Percentiles rank a stretch among this genome's conserved stretches.
Evolutionary conservation across 2,888 invertebrate genomes (phyloP).

Genomic region (Melieria omissa): DNA sequence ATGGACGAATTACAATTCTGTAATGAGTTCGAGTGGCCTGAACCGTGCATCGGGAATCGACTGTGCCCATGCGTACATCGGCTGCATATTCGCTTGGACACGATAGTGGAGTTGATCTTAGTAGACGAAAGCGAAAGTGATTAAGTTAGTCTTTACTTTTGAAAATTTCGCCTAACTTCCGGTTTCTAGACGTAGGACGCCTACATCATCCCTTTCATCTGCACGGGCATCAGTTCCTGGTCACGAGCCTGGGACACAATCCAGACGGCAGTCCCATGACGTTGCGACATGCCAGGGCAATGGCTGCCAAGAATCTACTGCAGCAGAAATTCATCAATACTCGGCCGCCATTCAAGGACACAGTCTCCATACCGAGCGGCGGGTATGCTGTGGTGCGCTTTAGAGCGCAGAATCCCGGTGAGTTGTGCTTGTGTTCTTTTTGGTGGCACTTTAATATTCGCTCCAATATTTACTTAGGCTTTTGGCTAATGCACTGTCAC

Average conservation of each 20-base stretch:
- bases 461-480: constrained; percentile 44
- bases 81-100: constrained; percentile 49
- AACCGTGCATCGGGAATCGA: constrained; percentile 42
- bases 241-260: constrained; percentile 53
- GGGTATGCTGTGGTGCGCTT: constrained; percentile 59
- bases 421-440: neutral
- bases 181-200: constrained; percentile 50
- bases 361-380: constrained; percentile 57
- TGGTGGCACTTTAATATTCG: neutral
- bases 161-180: neutral
- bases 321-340: constrained; percentile 43
- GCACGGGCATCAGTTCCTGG: constrained; percentile 62
- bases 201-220: constrained; percentile 65
- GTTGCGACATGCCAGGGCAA: constrained; percentile 48
- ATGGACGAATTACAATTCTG: constrained; percentile 58
- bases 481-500: constrained; percentile 59
- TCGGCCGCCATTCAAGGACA: constrained; percentile 58
- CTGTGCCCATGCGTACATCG: constrained; percentile 55
- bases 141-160: neutral
- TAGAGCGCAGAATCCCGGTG: constrained; percentile 56
- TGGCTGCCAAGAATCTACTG: constrained; percentile 43
- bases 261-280: constrained; percentile 48
- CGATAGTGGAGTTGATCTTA: constrained; percentile 60
- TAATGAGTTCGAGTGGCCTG: constrained; percentile 48
- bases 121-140: constrained; percentile 53